phyloP scores from a whole-genome alignment of 2,113 vertebrate genomes.

The Speoplatyrhinus poulsoni region DNA sequence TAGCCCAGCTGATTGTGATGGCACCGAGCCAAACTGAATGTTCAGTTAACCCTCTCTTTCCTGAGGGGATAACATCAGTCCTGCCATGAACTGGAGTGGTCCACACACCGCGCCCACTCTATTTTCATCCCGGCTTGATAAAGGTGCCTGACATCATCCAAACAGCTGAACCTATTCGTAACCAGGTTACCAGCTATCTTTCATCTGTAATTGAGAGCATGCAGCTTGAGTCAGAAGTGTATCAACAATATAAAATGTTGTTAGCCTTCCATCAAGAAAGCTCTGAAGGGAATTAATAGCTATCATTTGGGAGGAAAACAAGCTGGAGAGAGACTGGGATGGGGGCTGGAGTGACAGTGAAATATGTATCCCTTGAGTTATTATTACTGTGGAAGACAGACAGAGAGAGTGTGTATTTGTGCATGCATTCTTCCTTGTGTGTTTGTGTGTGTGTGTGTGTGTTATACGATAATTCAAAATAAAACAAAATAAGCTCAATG shows the following conservation, averaged over 20 bases:
- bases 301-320: constrained; percentile 67
- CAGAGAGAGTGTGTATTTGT: constrained; percentile 12
- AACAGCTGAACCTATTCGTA: constrained; percentile 75
- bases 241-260: constrained; percentile 76
- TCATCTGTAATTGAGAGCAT: constrained; percentile 76
- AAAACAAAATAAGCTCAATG: background rate
- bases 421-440: constrained; percentile 1
- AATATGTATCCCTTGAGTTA: constrained; percentile 67
- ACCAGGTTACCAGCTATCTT: constrained; percentile 79
- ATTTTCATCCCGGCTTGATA: constrained; percentile 69
- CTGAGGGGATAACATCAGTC: constrained; percentile 44
- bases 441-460: constrained; percentile 8
- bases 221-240: constrained; percentile 74
- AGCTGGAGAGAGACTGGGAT: constrained; percentile 55
- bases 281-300: constrained; percentile 78
- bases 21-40: constrained; percentile 54
- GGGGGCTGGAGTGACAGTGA: constrained; percentile 66
- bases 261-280: constrained; percentile 78
- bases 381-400: constrained; percentile 42
- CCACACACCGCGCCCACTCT: constrained; percentile 51
- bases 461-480: constrained; percentile 9
- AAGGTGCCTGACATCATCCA: constrained; percentile 78
- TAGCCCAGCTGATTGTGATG: constrained; percentile 53
- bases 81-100: constrained; percentile 37
- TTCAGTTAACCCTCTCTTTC: constrained; percentile 68